phyloP scores from a whole-genome alignment of 2,888 invertebrate species.

The Andricus quercusramuli region DNA sequence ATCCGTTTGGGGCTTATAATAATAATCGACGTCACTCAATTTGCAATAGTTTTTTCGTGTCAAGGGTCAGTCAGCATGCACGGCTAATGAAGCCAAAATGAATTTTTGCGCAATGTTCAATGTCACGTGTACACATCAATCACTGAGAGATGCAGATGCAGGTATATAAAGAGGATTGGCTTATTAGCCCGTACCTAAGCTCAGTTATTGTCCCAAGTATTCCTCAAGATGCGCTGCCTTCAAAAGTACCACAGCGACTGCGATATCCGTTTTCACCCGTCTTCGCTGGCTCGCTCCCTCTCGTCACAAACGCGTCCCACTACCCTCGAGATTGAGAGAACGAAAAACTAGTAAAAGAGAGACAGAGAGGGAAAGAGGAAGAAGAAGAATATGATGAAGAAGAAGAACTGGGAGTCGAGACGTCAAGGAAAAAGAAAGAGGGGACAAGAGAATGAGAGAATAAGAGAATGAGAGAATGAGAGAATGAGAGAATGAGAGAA shows the following conservation, averaged over 20 bases:
- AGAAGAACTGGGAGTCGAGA: constrained; percentile 10
- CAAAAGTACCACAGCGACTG: constrained; percentile 76
- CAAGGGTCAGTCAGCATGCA: constrained; percentile 55
- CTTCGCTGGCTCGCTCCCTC: constrained; percentile 56
- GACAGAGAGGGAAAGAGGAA: constrained; percentile 47
- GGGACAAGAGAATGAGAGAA: constrained; percentile 6
- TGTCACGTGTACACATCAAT: constrained; percentile 34
- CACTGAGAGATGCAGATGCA: constrained; percentile 42
- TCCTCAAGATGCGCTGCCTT: constrained; percentile 74
- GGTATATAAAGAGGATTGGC: constrained; percentile 49
- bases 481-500: background rate
- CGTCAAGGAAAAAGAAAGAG: background rate
- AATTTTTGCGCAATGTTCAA: constrained; percentile 42
- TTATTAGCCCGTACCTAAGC: constrained; percentile 63
- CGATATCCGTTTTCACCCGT: constrained; percentile 65
- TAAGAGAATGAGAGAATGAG: background rate
- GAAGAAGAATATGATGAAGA: constrained; percentile 39
- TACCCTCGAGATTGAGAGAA: constrained; percentile 51
- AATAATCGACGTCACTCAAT: constrained; percentile 42
- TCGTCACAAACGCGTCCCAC: constrained; percentile 54
- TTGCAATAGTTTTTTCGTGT: constrained; percentile 45
- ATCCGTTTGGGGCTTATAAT: constrained; percentile 42
- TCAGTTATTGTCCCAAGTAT: constrained; percentile 63
- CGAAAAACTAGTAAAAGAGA: constrained; percentile 47
- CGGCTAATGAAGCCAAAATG: constrained; percentile 52